Evolutionary conservation across 1,140 invertebrate species (phyloP).

Genomic region (Dinothrombium tinctorium): DNA sequence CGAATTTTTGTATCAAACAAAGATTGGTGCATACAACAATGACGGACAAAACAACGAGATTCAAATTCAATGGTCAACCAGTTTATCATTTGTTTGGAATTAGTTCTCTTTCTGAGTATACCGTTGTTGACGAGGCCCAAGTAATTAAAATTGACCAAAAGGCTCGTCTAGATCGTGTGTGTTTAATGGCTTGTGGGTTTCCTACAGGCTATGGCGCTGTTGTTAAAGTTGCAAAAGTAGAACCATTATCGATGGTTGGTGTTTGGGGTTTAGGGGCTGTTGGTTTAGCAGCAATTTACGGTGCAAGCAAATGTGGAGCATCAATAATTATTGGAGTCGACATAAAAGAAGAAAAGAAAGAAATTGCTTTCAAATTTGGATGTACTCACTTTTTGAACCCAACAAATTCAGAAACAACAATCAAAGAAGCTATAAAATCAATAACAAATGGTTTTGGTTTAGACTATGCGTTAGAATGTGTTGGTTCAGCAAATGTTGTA

Average conservation of each 20-base stretch:
- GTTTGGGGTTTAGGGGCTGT: constrained; percentile 88
- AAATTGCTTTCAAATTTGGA: constrained; percentile 61
- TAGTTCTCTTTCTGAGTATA: constrained; percentile 88
- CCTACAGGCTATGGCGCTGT: constrained; percentile 79
- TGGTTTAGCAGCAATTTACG: constrained; percentile 70
- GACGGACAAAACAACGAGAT: constrained; percentile 73
- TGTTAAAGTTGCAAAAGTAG: constrained; percentile 64
- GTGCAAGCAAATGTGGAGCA: constrained; percentile 73
- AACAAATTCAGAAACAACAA: constrained; percentile 35
- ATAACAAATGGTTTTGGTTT: constrained; percentile 71
- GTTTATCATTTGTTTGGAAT: constrained; percentile 91
- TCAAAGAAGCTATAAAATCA: constrained; percentile 69
- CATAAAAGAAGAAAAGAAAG: constrained; percentile 66
- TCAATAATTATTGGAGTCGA: constrained; percentile 78
- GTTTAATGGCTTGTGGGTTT: constrained; percentile 74
- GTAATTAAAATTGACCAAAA: constrained; percentile 16
- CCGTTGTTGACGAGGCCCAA: constrained; percentile 32
- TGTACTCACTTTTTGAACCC: constrained; percentile 79
- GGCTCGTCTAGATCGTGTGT: constrained; percentile 70
- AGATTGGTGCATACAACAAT: constrained; percentile 25
- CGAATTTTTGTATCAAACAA: constrained; percentile 55
- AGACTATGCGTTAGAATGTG: constrained; percentile 96
- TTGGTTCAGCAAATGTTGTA: constrained; percentile 90
- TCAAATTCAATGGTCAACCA: constrained; percentile 66
- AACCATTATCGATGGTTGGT: constrained; percentile 55